These are phyloP conservation scores for Aphelinus certus DNA, from an alignment of 1,140 invertebrate species.

Conservation along the genomic window DNA sequence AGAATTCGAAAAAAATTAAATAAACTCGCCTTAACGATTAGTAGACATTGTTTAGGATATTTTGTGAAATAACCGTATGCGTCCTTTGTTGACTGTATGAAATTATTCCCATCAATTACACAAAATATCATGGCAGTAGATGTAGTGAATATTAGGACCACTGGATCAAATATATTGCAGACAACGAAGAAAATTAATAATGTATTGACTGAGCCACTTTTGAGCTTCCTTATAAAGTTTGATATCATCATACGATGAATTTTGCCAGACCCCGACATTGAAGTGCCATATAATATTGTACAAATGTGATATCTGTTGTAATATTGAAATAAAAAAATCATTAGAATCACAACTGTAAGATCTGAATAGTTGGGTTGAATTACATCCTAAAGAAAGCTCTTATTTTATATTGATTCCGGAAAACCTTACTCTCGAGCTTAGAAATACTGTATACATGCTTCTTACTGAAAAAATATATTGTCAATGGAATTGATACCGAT, in stretches of 20 bases:
- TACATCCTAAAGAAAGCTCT: no score
- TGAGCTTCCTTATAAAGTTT: background rate
- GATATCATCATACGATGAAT: background rate
- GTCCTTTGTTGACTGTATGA: background rate
- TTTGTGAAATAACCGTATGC: background rate
- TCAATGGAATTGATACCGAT: no score
- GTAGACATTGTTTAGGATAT: background rate
- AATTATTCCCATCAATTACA: background rate
- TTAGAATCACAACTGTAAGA: no score
- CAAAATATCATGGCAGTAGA: background rate
- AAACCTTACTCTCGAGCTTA: no score
- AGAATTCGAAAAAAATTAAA: no score
- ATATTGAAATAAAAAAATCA: no score
- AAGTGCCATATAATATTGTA: background rate
- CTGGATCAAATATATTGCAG: background rate
- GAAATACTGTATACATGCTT: no score
- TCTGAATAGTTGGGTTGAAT: no score
- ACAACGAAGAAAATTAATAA: background rate
- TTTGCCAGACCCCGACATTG: background rate
- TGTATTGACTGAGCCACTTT: background rate
- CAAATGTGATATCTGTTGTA: background rate
- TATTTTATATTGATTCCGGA: no score
- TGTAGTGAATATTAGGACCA: background rate
- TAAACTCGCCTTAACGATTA: background rate
- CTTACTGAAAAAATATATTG: no score